Evolutionary conservation across 2,888 invertebrate species (phyloP).

Genomic region (Ophonus ardosiacus): DNA sequence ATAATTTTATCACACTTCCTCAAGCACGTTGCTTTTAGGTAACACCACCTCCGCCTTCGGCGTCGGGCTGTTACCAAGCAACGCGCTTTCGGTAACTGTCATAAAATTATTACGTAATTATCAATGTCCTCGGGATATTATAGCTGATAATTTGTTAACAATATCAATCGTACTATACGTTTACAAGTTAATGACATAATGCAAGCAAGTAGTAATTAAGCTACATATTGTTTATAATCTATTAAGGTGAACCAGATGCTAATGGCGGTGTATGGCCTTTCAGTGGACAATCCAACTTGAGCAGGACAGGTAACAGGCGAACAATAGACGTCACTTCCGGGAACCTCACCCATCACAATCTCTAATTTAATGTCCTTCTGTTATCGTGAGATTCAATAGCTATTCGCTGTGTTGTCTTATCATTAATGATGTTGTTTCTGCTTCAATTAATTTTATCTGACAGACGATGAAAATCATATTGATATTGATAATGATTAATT

Average conservation of each 20-base stretch:
- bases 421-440: neutral
- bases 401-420: neutral
- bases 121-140: no score
- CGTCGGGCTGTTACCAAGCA: no score
- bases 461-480: neutral
- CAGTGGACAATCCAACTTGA: neutral
- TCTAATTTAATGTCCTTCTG: slow-evolving; percentile 11
- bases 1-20: no score
- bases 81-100: no score
- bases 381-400: neutral
- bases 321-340: slow-evolving; percentile 1
- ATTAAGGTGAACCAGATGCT: neutral
- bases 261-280: neutral
- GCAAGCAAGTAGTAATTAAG: neutral
- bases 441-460: neutral
- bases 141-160: no score
- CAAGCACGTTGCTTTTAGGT: no score
- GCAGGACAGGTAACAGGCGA: neutral
- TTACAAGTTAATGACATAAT: neutral
- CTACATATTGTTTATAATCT: neutral
- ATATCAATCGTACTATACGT: no score
- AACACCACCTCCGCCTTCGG: no score
- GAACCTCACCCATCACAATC: neutral
- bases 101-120: no score
- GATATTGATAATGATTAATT: no score